These are phyloP conservation scores for Scaptomyza graminum DNA, from an alignment of 1,140 invertebrate species.

Conservation along the genomic window DNA sequence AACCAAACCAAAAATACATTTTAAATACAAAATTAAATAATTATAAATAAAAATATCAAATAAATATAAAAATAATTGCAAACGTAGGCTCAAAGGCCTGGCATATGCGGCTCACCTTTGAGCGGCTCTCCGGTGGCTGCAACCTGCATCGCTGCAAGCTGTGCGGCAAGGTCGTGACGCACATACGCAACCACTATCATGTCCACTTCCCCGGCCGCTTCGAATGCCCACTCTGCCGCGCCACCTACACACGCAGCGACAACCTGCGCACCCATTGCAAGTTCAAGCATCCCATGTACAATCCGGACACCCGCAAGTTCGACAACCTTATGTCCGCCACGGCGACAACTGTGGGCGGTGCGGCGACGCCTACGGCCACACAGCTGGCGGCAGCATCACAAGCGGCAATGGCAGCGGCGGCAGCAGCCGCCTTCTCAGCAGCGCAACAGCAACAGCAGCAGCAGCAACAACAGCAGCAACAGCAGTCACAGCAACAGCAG, in stretches of 20 bases:
- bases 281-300: conserved; percentile 92
- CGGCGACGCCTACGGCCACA: conserved; percentile 83
- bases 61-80: conserved; percentile 18
- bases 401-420: conserved; percentile 77
- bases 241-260: conserved; percentile 94
- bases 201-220: conserved; percentile 94
- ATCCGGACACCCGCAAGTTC: conserved; percentile 92
- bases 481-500: conserved; percentile 77
- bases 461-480: conserved; percentile 61
- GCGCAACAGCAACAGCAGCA: conserved; percentile 68
- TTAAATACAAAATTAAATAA: conserved; percentile 32
- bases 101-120: conserved; percentile 95
- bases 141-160: conserved; percentile 95
- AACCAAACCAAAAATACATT: conserved; percentile 31
- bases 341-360: conserved; percentile 85
- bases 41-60: conserved; percentile 18
- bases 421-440: conserved; percentile 75
- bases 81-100: conserved; percentile 92
- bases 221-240: conserved; percentile 93
- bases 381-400: conserved; percentile 75
- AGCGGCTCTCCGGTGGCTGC: conserved; percentile 93
- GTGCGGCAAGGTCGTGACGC: conserved; percentile 95
- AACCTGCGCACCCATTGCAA: conserved; percentile 94
- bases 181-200: conserved; percentile 95
- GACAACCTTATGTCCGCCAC: conserved; percentile 86